These are phyloP conservation scores for Mesocentrotus franciscanus DNA, from an alignment of 53 echinoderm and acorn worm genomes.

Conservation along the genomic window DNA sequence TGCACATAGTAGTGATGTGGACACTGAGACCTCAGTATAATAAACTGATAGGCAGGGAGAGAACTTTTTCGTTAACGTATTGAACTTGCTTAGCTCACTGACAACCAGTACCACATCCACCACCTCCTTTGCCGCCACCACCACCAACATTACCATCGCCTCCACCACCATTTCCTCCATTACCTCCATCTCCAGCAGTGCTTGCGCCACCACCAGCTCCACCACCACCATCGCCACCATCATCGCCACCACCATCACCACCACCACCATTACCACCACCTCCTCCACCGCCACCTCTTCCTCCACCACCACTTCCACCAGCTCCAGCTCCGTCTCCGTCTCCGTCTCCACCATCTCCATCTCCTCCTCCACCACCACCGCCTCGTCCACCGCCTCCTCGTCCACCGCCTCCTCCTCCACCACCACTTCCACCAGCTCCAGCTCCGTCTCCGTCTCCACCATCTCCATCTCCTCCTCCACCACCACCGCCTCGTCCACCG, in stretches of 20 bases:
- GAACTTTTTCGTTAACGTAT: neutral
- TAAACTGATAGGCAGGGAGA: neutral
- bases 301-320: neutral
- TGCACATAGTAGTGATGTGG: neutral
- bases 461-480: neutral
- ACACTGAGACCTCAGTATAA: neutral
- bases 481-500: constrained; percentile 18
- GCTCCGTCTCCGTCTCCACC: neutral
- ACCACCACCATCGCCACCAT: constrained; percentile 16
- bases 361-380: constrained; percentile 23
- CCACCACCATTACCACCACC: neutral
- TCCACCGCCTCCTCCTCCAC: constrained; percentile 3
- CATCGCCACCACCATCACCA: neutral
- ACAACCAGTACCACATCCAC: constrained; percentile 13
- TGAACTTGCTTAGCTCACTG: neutral
- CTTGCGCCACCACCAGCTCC: neutral
- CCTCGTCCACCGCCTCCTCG: neutral
- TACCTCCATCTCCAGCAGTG: neutral
- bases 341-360: neutral
- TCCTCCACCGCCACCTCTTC: neutral
- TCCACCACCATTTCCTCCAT: neutral
- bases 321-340: neutral
- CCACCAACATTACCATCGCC: neutral
- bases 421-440: neutral
- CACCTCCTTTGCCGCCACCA: neutral